These are phyloP conservation scores for Zele albiditarsus DNA, from an alignment of 2,888 invertebrate species.

Conservation along the genomic window DNA sequence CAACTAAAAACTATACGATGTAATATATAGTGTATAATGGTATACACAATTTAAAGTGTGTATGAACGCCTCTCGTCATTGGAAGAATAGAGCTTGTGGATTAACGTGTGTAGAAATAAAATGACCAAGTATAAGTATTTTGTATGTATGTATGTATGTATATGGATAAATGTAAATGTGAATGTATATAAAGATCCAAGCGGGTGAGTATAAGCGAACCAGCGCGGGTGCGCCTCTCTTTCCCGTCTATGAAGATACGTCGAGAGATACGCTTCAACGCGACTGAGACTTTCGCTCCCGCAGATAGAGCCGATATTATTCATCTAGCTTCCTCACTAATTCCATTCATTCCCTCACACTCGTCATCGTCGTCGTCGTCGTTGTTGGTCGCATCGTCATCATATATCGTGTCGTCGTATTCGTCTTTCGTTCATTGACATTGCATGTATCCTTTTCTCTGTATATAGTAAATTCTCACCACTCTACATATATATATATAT, in stretches of 20 bases:
- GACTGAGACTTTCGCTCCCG: constrained; percentile 58
- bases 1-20: neutral
- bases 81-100: neutral
- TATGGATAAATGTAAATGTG: neutral
- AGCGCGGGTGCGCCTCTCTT: constrained; percentile 47
- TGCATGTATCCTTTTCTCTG: neutral
- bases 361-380: constrained; percentile 28
- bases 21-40: neutral
- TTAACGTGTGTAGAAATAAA: neutral
- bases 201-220: constrained; percentile 52
- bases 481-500: neutral
- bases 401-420: neutral
- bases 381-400: constrained; percentile 3
- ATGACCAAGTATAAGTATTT: neutral
- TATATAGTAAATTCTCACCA: neutral
- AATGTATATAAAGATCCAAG: constrained; percentile 41
- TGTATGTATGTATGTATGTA: neutral
- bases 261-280: constrained; percentile 70
- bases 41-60: neutral
- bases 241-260: constrained; percentile 71
- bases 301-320: constrained; percentile 73
- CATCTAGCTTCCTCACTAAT: constrained; percentile 72
- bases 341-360: constrained; percentile 68
- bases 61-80: neutral
- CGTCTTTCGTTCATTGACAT: neutral